phyloP scores from a whole-genome alignment of 2,888 invertebrate genomes.

The Athalia cordata region DNA sequence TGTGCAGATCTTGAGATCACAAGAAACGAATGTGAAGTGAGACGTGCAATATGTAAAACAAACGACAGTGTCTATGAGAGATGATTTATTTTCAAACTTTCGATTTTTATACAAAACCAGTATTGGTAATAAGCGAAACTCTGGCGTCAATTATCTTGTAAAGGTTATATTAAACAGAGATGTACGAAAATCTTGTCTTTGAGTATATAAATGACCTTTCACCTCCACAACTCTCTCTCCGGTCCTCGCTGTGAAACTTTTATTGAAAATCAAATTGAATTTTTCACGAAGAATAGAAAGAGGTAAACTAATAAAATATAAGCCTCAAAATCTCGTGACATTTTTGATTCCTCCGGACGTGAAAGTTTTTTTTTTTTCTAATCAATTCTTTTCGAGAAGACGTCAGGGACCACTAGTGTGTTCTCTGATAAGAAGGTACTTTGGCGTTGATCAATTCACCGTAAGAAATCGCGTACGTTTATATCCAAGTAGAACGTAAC shows the following conservation, averaged over 20 bases:
- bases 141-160: background rate
- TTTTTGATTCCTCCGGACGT: too few species aligned
- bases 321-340: background rate
- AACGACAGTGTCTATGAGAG: background rate
- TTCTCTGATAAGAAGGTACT: background rate
- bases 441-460: background rate
- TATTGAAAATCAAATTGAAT: background rate
- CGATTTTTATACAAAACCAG: slow-evolving; percentile 21
- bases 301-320: background rate
- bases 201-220: slow-evolving; percentile 12
- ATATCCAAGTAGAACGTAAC: background rate
- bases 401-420: too few species aligned
- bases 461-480: background rate
- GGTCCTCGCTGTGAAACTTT: background rate
- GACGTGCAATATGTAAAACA: background rate
- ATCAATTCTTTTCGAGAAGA: too few species aligned
- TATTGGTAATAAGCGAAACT: background rate
- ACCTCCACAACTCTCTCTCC: background rate
- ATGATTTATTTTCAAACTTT: slow-evolving; percentile 9
- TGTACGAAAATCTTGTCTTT: background rate
- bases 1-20: too few species aligned
- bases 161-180: background rate
- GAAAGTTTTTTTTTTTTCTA: too few species aligned
- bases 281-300: background rate
- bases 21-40: background rate